Evolutionary conservation across 2,888 invertebrate species (phyloP).

Genomic region (Meiosimyza decipiens): DNA sequence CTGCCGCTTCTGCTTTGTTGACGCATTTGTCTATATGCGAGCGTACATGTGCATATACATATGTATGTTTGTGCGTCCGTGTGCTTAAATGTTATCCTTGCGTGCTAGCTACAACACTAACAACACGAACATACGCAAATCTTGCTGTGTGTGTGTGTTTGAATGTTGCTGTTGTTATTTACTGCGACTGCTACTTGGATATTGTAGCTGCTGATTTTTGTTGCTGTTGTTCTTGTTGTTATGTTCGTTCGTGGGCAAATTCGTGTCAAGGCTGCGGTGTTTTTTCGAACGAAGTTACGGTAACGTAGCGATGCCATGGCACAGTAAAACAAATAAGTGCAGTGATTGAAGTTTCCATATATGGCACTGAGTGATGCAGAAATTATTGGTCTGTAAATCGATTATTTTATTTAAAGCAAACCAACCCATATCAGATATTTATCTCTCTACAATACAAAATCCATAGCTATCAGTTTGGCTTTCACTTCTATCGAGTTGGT

Average conservation of each 20-base stretch:
- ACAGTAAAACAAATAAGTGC: too few relatives aligned
- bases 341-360: too few relatives aligned
- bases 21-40: neutral
- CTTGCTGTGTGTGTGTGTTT: neutral
- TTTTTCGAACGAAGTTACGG: neutral
- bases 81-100: conserved; percentile 18
- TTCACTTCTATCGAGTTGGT: too few relatives aligned
- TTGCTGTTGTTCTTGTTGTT: conserved; percentile 13
- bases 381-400: too few relatives aligned
- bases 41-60: neutral
- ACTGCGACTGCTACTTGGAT: neutral
- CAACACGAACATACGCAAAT: neutral
- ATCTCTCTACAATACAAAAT: too few relatives aligned
- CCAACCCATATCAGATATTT: too few relatives aligned
- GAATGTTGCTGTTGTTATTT: neutral
- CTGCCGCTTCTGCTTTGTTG: conserved; percentile 11
- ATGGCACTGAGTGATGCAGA: too few relatives aligned
- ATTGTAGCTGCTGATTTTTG: neutral
- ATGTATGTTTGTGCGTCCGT: neutral
- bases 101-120: too few relatives aligned
- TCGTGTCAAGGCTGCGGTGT: conserved; percentile 26
- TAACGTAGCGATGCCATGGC: too few relatives aligned
- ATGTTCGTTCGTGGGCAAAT: neutral
- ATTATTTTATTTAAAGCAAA: too few relatives aligned
- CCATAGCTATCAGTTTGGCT: too few relatives aligned